A percentile compares a stretch with the other conserved stretches of the same genome.
phyloP scores from a whole-genome alignment of 2,888 invertebrate genomes.

The Melanophora roralis region DNA sequence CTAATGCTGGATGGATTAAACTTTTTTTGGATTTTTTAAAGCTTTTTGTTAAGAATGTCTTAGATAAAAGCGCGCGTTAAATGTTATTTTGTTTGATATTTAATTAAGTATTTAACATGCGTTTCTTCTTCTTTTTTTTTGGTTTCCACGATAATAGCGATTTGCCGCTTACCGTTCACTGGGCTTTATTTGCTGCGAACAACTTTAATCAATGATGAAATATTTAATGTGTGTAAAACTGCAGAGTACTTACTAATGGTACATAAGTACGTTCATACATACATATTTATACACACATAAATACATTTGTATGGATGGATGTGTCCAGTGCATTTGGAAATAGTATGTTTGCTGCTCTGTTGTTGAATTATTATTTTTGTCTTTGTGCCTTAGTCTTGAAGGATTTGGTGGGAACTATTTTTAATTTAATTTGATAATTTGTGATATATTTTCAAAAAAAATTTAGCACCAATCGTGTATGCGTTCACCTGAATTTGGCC shows the following conservation, averaged over 20 bases:
- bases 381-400: not conserved
- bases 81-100: slow-evolving; percentile 53
- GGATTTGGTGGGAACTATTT: slow-evolving; percentile 39
- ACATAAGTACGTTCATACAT: too few relatives aligned
- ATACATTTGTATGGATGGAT: not conserved
- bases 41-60: slow-evolving; percentile 20
- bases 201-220: slow-evolving; percentile 12
- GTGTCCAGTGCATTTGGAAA: slow-evolving; percentile 34
- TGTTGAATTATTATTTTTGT: slow-evolving; percentile 3
- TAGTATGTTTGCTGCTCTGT: slow-evolving; percentile 18
- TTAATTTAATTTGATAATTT: not conserved
- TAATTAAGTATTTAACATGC: slow-evolving; percentile 62
- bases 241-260: not conserved
- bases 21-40: not conserved
- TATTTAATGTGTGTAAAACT: slow-evolving; percentile 51
- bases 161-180: slow-evolving; percentile 46
- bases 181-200: slow-evolving; percentile 31
- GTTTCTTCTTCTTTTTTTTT: slow-evolving; percentile 48
- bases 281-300: not conserved
- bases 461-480: not conserved
- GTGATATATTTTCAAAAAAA: not conserved
- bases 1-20: not conserved
- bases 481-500: slow-evolving; percentile 4
- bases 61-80: slow-evolving; percentile 52
- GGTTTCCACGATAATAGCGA: slow-evolving; percentile 37